Conservation (phyloP, 2,888 invertebrate genomes). For the Crossocerus cetratus region DNA sequence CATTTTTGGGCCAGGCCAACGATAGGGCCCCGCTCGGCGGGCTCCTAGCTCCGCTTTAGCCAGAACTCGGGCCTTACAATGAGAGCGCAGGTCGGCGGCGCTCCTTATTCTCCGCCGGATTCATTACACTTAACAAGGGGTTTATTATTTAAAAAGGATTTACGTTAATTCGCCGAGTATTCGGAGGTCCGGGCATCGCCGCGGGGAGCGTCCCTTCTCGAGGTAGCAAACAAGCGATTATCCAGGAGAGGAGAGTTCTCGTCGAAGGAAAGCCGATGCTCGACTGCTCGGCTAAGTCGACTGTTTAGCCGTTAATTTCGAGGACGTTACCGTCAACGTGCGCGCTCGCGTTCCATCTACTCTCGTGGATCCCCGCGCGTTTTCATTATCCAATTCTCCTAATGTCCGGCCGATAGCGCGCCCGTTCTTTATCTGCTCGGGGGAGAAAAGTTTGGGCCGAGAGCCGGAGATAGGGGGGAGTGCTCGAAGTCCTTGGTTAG, state of each 20-base stretch:
- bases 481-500: constrained; percentile 45
- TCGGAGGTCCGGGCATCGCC: constrained; percentile 46
- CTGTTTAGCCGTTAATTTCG: constrained; percentile 18
- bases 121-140: constrained; percentile 71
- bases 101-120: constrained; percentile 49
- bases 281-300: not conserved
- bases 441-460: constrained; percentile 19
- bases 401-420: too few relatives aligned
- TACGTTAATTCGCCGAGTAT: constrained; percentile 61
- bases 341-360: too few relatives aligned
- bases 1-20: constrained; percentile 28
- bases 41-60: constrained; percentile 27
- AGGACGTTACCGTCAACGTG: not conserved
- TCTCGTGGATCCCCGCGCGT: too few relatives aligned
- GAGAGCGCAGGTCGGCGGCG: not conserved
- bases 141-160: constrained; percentile 73
- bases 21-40: not conserved
- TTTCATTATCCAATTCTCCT: too few relatives aligned
- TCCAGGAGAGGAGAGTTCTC: constrained; percentile 39
- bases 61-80: constrained; percentile 22
- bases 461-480: constrained; percentile 26
- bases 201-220: constrained; percentile 10
- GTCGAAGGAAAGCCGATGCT: constrained; percentile 8
- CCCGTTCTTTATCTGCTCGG: constrained; percentile 26
- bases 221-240: constrained; percentile 65